Percentiles rank a stretch among this genome's conserved stretches.
These are phyloP conservation scores for Miniopterus natalensis DNA, from an alignment of 2,113 vertebrate genomes.

Conservation along the genomic window DNA sequence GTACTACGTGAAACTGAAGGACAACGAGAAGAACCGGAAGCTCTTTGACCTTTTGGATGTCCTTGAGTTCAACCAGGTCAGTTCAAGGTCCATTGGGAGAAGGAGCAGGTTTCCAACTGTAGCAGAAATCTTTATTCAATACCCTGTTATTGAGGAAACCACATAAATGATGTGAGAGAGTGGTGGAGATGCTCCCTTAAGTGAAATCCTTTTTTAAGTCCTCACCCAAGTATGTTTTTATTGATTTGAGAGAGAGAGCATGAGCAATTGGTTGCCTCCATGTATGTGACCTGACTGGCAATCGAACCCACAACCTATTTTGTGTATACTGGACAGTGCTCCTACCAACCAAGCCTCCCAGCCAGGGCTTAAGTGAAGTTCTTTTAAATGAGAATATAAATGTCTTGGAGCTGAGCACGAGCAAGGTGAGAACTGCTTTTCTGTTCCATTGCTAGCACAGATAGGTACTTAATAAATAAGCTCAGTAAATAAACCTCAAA, in stretches of 20 bases:
- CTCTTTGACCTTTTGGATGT: conserved; percentile 92
- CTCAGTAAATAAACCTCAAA: background rate
- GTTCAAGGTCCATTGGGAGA: background rate
- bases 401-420: background rate
- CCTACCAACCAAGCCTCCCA: too few species aligned
- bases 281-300: background rate
- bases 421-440: background rate
- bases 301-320: background rate
- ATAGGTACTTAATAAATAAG: background rate
- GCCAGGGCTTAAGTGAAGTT: background rate
- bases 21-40: conserved; percentile 94
- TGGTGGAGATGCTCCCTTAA: background rate
- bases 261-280: background rate
- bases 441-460: background rate
- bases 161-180: background rate
- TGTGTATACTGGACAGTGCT: background rate
- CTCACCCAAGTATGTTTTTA: background rate
- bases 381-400: background rate
- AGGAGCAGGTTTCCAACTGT: background rate
- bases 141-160: background rate
- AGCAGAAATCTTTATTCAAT: background rate
- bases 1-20: conserved; percentile 94
- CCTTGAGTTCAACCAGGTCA: conserved; percentile 92
- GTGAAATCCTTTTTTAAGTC: background rate
- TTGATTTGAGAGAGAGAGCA: background rate